Percentiles rank a stretch among this genome's conserved stretches.
phyloP scores from a whole-genome alignment of 2,888 invertebrate species.

The Carpatolechia fugitivella region DNA sequence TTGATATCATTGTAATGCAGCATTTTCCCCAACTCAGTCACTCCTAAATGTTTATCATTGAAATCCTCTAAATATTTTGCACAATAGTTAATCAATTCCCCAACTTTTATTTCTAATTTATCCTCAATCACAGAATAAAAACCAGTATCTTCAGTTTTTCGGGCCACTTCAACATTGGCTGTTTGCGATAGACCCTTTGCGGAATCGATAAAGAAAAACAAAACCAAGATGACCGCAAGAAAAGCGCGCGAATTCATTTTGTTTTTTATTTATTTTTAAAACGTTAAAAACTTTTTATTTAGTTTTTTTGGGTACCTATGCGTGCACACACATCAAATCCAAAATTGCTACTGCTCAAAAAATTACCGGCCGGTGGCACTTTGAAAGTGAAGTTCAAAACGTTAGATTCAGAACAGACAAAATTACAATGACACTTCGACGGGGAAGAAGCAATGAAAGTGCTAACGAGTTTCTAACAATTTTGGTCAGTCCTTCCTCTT shows the following conservation, averaged over 20 bases:
- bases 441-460: too few relatives aligned
- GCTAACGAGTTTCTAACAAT: too few relatives aligned
- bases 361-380: slow-evolving; percentile 2
- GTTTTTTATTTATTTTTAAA: not conserved
- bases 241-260: slow-evolving; percentile 28
- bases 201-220: slow-evolving; percentile 24
- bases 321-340: slow-evolving; percentile 17
- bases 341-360: slow-evolving; percentile 35
- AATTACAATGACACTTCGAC: not conserved
- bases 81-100: slow-evolving; percentile 34
- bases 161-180: not conserved
- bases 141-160: slow-evolving; percentile 8
- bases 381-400: slow-evolving; percentile 9
- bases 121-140: slow-evolving; percentile 36
- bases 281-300: not conserved
- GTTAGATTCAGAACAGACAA: not conserved
- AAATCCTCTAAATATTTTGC: slow-evolving; percentile 46
- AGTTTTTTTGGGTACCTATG: not conserved
- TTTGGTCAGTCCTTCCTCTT: too few relatives aligned
- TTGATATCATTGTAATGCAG: slow-evolving; percentile 56
- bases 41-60: slow-evolving; percentile 55
- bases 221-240: slow-evolving; percentile 16
- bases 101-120: slow-evolving; percentile 41
- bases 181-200: not conserved
- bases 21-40: slow-evolving; percentile 48